Base-by-base conservation (phyloP, 2,888 invertebrate species). In the Synergus laeviventris region DNA sequence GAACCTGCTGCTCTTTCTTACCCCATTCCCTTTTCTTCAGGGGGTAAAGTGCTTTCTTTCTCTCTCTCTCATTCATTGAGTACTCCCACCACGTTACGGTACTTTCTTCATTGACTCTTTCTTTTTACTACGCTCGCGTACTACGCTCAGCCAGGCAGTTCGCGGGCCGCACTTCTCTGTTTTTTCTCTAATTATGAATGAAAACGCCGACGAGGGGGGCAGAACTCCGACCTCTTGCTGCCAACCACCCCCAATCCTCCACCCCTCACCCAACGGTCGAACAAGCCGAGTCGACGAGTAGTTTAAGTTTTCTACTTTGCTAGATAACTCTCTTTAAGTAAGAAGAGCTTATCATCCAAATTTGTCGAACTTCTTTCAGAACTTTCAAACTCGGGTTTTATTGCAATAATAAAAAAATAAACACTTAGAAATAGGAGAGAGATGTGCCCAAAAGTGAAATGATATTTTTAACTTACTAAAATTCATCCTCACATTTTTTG, bases 61-160 rank as follows among this genome's bases (percentile, higher is more conserved):
- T 80, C 81, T 66, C 83, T 84, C 88, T 86, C 87, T 89, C 88
- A 90, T 90, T 91, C 91, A 91, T 91, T 91, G 90, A 91, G 90
- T 86, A 87, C 82, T 83, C 81, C 80, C 78, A 79, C 79, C 79
- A 74, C 79, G 78, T 81, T 81, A 81, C 84, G 83, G 84, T 83
- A 88, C 88, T 89, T 91, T 90, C 91, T 91, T 89, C 91, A 91
- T 91, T 91, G 90, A 91, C 90, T 90, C 91, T 90, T 91, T 91
- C 90, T 90, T 90, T 89, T 87, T 86, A 89, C 90, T 90, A 90
- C 90, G 90, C 85, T 82, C 84, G 87, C 88, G 88, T 89, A 88
- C 86, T 87, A 87, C 82, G 79, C 82, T 76, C 80, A 79, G 76
- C 80, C 81, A 80, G 80, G 78, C 81, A 81, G 81, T 80, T 78